phyloP scores from a whole-genome alignment of 2,888 invertebrate species.

The Eutolmus rufibarbis region DNA sequence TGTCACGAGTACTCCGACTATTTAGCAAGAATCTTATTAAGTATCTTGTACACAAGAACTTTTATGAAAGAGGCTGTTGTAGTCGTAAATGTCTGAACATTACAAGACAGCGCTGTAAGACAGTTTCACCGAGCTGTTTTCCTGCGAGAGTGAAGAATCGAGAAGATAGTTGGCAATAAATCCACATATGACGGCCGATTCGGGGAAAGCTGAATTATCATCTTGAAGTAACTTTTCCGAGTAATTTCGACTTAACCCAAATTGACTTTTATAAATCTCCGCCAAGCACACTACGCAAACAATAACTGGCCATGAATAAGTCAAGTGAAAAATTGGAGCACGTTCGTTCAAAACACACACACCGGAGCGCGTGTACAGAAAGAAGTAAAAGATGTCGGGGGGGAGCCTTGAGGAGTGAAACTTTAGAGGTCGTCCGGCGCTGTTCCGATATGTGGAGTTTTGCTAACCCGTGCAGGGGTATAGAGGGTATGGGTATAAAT shows the following conservation, averaged over 20 bases:
- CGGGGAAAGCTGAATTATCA: background rate
- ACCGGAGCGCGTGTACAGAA: background rate
- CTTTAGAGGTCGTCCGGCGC: slow-evolving; percentile 20
- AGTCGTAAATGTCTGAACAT: background rate
- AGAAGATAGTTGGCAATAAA: background rate
- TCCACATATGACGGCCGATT: background rate
- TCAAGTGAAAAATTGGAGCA: slow-evolving; percentile 35
- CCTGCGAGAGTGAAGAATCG: background rate
- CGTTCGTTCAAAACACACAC: background rate
- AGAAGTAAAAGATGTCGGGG: background rate
- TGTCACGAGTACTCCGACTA: background rate
- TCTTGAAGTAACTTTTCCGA: background rate
- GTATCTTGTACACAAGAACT: background rate
- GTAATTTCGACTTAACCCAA: slow-evolving; percentile 29
- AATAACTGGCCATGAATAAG: slow-evolving; percentile 28
- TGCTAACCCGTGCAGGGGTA: background rate
- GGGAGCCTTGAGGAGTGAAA: slow-evolving; percentile 10
- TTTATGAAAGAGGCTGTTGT: background rate
- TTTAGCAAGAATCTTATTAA: background rate
- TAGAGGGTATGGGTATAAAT: background rate
- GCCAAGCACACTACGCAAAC: background rate
- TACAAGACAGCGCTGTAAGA: background rate
- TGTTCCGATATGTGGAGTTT: background rate
- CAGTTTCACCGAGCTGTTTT: background rate
- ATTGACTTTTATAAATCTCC: slow-evolving; percentile 15